These are phyloP conservation scores for Dyspetes luteomarginatus DNA, from an alignment of 2,888 invertebrate species.

Conservation along the genomic window DNA sequence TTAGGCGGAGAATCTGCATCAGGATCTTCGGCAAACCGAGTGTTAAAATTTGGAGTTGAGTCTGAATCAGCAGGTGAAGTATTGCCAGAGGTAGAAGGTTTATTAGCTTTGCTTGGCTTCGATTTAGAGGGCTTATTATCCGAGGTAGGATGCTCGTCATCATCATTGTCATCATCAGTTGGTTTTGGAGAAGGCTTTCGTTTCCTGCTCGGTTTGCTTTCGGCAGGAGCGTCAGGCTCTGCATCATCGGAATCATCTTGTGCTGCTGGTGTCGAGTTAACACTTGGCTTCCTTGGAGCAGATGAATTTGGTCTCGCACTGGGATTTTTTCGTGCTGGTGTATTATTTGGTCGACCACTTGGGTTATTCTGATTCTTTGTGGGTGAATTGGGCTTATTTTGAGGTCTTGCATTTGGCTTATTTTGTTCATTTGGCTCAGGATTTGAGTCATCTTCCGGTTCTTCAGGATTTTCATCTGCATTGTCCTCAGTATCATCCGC, in stretches of 20 bases:
- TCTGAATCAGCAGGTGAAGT: constrained; percentile 9
- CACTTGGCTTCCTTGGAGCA: constrained; percentile 17
- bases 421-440: constrained; percentile 7
- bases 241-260: constrained; percentile 18
- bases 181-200: constrained; percentile 30
- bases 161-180: not conserved
- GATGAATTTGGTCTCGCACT: constrained; percentile 6
- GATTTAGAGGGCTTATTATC: constrained; percentile 4
- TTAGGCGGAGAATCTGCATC: constrained; percentile 49
- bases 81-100: constrained; percentile 9
- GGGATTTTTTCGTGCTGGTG: constrained; percentile 9
- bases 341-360: constrained; percentile 10
- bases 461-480: constrained; percentile 11
- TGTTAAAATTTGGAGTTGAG: constrained; percentile 6
- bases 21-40: constrained; percentile 53
- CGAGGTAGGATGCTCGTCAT: constrained; percentile 3
- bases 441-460: constrained; percentile 27
- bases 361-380: too few species aligned
- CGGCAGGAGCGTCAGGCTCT: constrained; percentile 1
- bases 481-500: constrained; percentile 8
- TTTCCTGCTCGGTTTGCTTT: constrained; percentile 26
- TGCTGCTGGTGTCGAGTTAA: not conserved
- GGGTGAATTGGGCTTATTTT: constrained; percentile 22
- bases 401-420: constrained; percentile 13
- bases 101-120: constrained; percentile 20